These are phyloP conservation scores for Aradophagus sp. DNA, from an alignment of 1,140 invertebrate genomes.

Conservation along the genomic window DNA sequence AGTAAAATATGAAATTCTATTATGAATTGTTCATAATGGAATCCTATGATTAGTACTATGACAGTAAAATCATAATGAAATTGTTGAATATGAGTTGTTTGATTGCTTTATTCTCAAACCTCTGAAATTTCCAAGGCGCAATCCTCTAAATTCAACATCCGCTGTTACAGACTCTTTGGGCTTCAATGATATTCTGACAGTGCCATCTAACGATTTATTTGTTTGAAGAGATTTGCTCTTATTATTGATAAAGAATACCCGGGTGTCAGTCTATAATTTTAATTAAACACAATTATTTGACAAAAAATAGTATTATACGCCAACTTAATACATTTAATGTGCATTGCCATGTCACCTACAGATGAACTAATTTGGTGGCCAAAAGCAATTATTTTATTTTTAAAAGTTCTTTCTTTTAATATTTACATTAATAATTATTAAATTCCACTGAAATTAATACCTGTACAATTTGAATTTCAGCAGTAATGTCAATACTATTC, in stretches of 20 bases:
- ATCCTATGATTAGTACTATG: no score
- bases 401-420: neutral
- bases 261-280: conserved; percentile 28
- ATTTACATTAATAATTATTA: no score
- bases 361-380: no score
- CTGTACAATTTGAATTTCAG: conserved; percentile 61
- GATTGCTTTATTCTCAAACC: no score
- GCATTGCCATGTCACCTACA: no score
- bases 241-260: conserved; percentile 37
- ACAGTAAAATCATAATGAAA: no score
- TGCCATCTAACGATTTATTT: conserved; percentile 9
- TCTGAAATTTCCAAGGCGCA: conserved; percentile 10
- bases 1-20: neutral
- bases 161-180: conserved; percentile 27
- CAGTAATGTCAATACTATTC: conserved; percentile 63
- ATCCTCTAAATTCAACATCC: conserved; percentile 26
- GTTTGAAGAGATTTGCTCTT: conserved; percentile 27
- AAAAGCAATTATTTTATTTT: conserved; percentile 5
- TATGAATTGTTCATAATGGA: no score
- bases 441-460: no score
- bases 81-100: no score
- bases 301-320: no score
- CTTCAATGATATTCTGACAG: conserved; percentile 10
- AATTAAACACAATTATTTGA: no score
- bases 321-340: no score